Percentiles rank a stretch among this genome's conserved stretches.
Evolutionary conservation across 2,113 vertebrate species (phyloP).

Genomic region (Conger conger): DNA sequence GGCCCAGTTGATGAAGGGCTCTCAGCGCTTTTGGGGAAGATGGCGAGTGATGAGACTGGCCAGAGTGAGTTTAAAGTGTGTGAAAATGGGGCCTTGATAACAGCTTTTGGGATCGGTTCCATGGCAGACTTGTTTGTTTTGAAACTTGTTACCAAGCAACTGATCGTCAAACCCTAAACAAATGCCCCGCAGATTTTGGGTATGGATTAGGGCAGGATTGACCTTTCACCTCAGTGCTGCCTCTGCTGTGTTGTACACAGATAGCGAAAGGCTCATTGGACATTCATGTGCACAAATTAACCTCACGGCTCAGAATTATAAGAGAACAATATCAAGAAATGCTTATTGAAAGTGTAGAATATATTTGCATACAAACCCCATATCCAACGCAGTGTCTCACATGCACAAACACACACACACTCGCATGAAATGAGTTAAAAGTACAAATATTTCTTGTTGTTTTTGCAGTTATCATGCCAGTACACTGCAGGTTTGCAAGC

Average conservation of each 20-base stretch:
- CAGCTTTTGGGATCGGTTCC: slow-evolving; percentile 69
- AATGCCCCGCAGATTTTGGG: neutral
- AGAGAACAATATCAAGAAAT: neutral
- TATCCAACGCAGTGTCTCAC: neutral
- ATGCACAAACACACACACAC: neutral
- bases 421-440: neutral
- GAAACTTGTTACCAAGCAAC: slow-evolving; percentile 43
- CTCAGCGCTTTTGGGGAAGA: slow-evolving; percentile 67
- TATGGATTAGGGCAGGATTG: neutral
- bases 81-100: slow-evolving; percentile 68
- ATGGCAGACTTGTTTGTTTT: slow-evolving; percentile 51
- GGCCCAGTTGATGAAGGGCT: slow-evolving; percentile 65
- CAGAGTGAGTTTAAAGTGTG: slow-evolving; percentile 67
- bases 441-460: neutral
- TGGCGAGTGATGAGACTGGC: slow-evolving; percentile 70
- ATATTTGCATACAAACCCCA: neutral
- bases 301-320: neutral
- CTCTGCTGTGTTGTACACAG: no score
- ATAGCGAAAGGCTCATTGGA: no score
- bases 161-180: slow-evolving; percentile 35
- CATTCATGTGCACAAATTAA: neutral
- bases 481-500: neutral
- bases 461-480: neutral
- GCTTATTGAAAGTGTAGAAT: neutral
- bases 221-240: neutral